These are phyloP conservation scores for Danaus plexippus DNA, from an alignment of 1,140 invertebrate species.

Conservation along the genomic window DNA sequence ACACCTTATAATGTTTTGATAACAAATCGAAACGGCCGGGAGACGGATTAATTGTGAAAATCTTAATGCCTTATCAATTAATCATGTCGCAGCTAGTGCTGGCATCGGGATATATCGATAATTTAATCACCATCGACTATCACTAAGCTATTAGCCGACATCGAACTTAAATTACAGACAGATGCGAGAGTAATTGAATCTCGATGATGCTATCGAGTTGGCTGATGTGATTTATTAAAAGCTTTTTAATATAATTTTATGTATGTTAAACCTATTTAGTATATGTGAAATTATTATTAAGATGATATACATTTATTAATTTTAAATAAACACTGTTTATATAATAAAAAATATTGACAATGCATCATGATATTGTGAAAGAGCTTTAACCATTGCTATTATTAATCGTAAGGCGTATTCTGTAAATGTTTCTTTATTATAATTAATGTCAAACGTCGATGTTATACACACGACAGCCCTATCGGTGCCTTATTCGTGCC, in stretches of 20 bases:
- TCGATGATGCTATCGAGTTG: neutral
- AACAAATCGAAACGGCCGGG: conserved; percentile 12
- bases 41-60: conserved; percentile 12
- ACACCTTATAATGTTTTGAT: conserved; percentile 15
- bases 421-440: too few species aligned
- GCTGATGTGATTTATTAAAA: too few species aligned
- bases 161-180: conserved; percentile 25
- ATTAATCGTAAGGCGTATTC: too few species aligned
- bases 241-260: too few species aligned
- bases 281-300: too few species aligned
- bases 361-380: too few species aligned
- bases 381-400: too few species aligned
- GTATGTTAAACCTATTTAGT: too few species aligned
- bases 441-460: too few species aligned
- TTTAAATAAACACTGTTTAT: too few species aligned
- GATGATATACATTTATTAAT: too few species aligned
- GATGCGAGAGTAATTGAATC: conserved; percentile 19
- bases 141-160: conserved; percentile 35
- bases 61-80: conserved; percentile 20
- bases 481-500: conserved; percentile 52
- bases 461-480: conserved; percentile 39
- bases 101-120: conserved; percentile 32
- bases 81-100: conserved; percentile 13
- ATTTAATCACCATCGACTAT: conserved; percentile 28
- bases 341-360: too few species aligned